These are phyloP conservation scores for Halictus quadricinctus DNA, from an alignment of 2,888 invertebrate species.

Conservation along the genomic window DNA sequence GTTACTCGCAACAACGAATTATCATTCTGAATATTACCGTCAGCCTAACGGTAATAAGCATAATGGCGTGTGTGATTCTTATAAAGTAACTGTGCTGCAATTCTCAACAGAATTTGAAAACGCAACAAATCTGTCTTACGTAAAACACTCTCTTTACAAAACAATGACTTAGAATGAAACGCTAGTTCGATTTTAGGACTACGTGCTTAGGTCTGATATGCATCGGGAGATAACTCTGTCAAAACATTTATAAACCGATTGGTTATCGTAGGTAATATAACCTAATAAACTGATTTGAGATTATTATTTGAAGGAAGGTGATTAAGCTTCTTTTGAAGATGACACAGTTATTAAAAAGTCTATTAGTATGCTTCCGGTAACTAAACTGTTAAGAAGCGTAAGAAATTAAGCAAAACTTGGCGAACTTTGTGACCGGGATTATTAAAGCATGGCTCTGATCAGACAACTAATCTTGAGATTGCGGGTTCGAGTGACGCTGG, in stretches of 20 bases:
- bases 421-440: neutral
- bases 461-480: neutral
- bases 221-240: no score
- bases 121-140: no score
- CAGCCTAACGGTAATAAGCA: neutral
- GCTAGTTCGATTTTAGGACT: no score
- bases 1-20: conserved; percentile 20
- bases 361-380: neutral
- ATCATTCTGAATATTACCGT: neutral
- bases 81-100: neutral
- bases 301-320: neutral
- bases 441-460: neutral
- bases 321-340: neutral
- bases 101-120: neutral
- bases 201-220: no score
- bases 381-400: neutral
- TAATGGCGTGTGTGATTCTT: neutral
- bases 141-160: no score
- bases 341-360: neutral
- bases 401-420: neutral
- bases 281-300: neutral
- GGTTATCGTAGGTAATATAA: no score
- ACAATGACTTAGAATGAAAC: no score
- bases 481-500: neutral
- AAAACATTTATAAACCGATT: no score